Evolutionary conservation across 2,888 invertebrate genomes (phyloP), one percentile per base, ranked within the genome.

Genomic region (Cosmorhoe ocellata): DNA sequence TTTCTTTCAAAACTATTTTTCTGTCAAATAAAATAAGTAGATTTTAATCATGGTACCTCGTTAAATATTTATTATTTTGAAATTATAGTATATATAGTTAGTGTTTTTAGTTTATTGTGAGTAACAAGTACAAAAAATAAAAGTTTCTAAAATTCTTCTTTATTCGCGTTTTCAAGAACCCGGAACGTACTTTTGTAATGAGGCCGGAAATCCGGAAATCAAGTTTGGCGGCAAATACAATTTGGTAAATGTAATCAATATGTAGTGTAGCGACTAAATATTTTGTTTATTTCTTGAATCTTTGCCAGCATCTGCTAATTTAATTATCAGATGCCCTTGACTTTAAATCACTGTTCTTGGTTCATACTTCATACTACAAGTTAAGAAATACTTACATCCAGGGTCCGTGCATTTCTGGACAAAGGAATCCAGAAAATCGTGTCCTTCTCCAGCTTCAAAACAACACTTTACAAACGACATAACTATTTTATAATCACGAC

Each of bases 341-440:
- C 30, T 30, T 42, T 4, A 9, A 22, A 9, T 43, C 12, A 12
- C 24, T 1, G 7, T 24, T 33, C 10, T 33, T 37, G 18, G 6
- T 30, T 31, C 11, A n/a, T 18, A 28, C 22, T 31, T 13, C 10
- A 14, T 11, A 12, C 13, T 6, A 8, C 37, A 24, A 44, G 11
- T 24, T 18, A 22, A 27, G 28, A 9, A 39, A 39, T 86, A 95
- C 96, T 95, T 91, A 96, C 95, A 96, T 72, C 94, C 93, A 49
- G 95, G 94, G 83, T 95, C 95, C 36, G 95, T 94, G 78, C 96
- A 96, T 88, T 95, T 96, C 82, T 94, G 93, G 32, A 94, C 91
- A 67, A 95, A 92, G 12, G 93, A 92, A 67, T 95, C 95, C 58
- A 96, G 83, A 74, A 95, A 92, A 77, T 95, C 95, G 10, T 94